These are phyloP conservation scores for Emydocephalus ijimae DNA, from an alignment of 2,113 vertebrate genomes.

Conservation along the genomic window DNA sequence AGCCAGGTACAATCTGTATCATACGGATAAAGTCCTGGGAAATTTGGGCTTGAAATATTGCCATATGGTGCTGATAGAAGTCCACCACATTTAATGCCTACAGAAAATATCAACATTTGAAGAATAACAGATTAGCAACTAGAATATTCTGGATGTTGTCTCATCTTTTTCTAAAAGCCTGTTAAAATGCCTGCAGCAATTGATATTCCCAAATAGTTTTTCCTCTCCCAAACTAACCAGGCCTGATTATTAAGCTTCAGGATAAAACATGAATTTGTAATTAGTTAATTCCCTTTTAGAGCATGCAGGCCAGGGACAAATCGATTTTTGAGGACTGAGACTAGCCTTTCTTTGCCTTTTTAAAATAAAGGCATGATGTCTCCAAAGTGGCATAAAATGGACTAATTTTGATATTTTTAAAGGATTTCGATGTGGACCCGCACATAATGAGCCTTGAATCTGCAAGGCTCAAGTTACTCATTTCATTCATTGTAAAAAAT, in stretches of 20 bases:
- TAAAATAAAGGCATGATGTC: neutral
- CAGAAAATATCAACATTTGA: neutral
- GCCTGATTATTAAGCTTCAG: neutral
- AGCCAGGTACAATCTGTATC: slow-evolving; percentile 89
- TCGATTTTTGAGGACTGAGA: neutral
- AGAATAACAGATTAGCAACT: neutral
- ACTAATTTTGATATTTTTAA: neutral
- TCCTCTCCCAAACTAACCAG: neutral
- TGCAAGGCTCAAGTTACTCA: neutral
- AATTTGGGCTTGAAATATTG: slow-evolving; percentile 95
- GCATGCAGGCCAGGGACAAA: neutral
- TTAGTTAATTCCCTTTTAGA: neutral
- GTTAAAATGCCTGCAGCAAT: neutral
- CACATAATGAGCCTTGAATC: neutral
- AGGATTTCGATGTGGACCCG: neutral
- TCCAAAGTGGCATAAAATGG: neutral
- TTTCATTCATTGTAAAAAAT: neutral
- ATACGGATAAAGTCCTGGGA: slow-evolving; percentile 87
- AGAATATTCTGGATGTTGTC: neutral
- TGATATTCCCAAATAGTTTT: neutral
- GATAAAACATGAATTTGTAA: neutral
- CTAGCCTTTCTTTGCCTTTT: neutral
- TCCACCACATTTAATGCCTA: slow-evolving; percentile 95
- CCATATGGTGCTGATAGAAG: slow-evolving; percentile 86
- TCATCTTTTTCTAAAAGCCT: neutral